Evolutionary conservation across 2,888 invertebrate species (phyloP).

Genomic region (Synanthedon andrenaeformis): DNA sequence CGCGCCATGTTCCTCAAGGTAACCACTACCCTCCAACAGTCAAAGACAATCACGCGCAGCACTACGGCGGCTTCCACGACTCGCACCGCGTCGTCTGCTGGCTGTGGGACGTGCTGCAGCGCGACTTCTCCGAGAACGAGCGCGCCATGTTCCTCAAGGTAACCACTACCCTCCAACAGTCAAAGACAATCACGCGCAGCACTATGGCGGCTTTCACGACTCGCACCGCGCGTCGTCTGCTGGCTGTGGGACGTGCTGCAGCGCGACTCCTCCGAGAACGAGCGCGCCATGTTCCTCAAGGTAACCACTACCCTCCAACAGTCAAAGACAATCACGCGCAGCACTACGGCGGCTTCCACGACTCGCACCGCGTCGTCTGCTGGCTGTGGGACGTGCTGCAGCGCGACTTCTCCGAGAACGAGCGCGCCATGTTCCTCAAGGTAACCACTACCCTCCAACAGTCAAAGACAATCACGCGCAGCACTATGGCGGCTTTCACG

Average conservation of each 20-base stretch:
- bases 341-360: constrained; percentile 99
- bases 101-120: constrained; percentile 98
- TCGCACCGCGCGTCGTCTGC: constrained; percentile 95
- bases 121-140: constrained; percentile 94
- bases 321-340: constrained; percentile 79
- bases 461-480: constrained; percentile 79
- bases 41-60: constrained; percentile 83
- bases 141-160: constrained; percentile 93
- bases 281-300: constrained; percentile 94
- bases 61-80: constrained; percentile 99
- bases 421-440: constrained; percentile 94
- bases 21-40: constrained; percentile 3
- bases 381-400: constrained; percentile 99
- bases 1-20: constrained; percentile 95
- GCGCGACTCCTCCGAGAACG: constrained; percentile 92
- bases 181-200: constrained; percentile 83
- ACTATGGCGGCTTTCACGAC: constrained; percentile 99
- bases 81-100: constrained; percentile 97
- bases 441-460: no score
- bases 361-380: constrained; percentile 95
- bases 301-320: no score
- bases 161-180: no score
- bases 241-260: constrained; percentile 99
- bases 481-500: constrained; percentile 99
- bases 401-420: constrained; percentile 92